Evolutionary conservation across 2,888 invertebrate genomes (phyloP).

Genomic region (Himalopsyche kuldschensis): DNA sequence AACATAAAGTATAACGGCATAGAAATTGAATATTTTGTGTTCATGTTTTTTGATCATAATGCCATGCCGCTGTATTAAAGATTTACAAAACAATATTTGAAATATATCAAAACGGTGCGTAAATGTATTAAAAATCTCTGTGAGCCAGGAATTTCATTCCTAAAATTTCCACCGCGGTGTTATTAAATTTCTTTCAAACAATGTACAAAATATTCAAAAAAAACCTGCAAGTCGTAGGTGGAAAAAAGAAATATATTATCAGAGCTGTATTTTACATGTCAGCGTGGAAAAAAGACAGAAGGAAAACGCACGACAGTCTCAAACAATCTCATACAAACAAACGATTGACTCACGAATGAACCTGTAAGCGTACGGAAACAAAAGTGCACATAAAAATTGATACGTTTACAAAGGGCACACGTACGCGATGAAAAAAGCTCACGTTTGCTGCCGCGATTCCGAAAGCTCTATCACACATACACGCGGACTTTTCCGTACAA

Average conservation of each 20-base stretch:
- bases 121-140: too few species aligned
- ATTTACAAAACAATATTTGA: too few species aligned
- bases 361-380: not conserved
- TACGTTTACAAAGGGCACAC: not conserved
- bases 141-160: too few species aligned
- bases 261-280: not conserved
- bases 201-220: not conserved
- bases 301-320: not conserved
- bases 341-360: constrained; percentile 1
- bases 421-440: not conserved
- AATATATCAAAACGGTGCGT: too few species aligned
- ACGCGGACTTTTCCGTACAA: not conserved
- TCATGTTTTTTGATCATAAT: too few species aligned
- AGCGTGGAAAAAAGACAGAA: not conserved
- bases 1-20: too few species aligned
- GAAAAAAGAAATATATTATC: not conserved
- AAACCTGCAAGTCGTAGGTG: not conserved
- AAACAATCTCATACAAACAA: not conserved
- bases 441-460: not conserved
- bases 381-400: not conserved
- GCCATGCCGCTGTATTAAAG: too few species aligned
- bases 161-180: too few species aligned
- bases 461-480: not conserved
- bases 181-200: too few species aligned
- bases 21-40: too few species aligned